Evolutionary conservation across 2,797 vertebrate species (phyloP).

Genomic region (Crenichthys baileyi): DNA sequence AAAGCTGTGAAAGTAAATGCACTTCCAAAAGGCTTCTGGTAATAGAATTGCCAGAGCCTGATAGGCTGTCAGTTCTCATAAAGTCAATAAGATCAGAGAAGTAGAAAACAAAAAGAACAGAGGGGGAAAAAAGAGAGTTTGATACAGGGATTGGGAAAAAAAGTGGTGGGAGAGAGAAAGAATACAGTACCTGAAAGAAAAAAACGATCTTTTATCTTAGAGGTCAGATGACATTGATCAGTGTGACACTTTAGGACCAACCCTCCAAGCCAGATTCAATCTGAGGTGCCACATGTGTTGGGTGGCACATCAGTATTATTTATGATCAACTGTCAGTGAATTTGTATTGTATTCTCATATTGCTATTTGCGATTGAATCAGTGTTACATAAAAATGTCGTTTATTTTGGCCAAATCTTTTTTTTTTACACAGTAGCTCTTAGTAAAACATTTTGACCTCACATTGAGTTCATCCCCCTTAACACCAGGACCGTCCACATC

Average conservation of each 20-base stretch:
- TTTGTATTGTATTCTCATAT: neutral
- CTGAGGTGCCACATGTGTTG: neutral
- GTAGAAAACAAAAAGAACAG: conserved; percentile 38
- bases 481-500: too few relatives aligned
- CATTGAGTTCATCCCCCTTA: too few relatives aligned
- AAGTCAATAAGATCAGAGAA: conserved; percentile 50
- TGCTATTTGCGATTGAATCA: neutral
- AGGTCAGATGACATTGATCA: conserved; percentile 6
- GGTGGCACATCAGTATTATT: neutral
- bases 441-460: too few relatives aligned
- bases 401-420: neutral
- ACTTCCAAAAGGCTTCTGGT: conserved; percentile 57
- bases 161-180: conserved; percentile 6
- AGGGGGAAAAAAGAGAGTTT: conserved; percentile 31
- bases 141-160: conserved; percentile 21
- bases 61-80: conserved; percentile 75
- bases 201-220: conserved; percentile 10
- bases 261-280: conserved; percentile 1
- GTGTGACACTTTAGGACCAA: neutral
- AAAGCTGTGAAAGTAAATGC: conserved; percentile 39
- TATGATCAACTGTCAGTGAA: neutral
- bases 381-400: neutral
- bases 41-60: conserved; percentile 70
- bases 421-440: too few relatives aligned
- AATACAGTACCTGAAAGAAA: neutral